A percentile compares a stretch with the other conserved stretches of the same genome.
phyloP scores from a whole-genome alignment of 2,797 vertebrate genomes.

The Macroramphosus scolopax region DNA sequence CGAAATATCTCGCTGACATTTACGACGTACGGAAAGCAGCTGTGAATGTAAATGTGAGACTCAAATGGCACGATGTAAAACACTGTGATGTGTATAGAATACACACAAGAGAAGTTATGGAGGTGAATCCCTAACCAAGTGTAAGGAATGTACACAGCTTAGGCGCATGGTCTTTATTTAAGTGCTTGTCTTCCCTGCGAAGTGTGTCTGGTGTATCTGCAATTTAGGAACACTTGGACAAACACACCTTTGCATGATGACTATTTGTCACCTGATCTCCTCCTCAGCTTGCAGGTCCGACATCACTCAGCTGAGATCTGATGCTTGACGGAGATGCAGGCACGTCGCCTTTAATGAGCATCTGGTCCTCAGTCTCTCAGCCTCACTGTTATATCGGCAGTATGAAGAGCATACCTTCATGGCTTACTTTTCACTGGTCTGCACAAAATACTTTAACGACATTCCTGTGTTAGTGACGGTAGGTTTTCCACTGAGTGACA shows the following conservation, averaged over 20 bases:
- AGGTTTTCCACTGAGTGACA: too few species aligned
- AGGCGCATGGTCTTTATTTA: too few species aligned
- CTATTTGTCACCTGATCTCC: constrained; percentile 39
- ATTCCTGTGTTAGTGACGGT: too few species aligned
- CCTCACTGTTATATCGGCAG: constrained; percentile 41
- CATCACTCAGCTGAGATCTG: constrained; percentile 40
- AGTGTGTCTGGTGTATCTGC: constrained; percentile 6
- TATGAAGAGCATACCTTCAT: too few species aligned
- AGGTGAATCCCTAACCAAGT: constrained; percentile 10
- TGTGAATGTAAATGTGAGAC: constrained; percentile 21
- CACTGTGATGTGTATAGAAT: constrained; percentile 11
- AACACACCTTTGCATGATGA: background rate
- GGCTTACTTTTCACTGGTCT: too few species aligned
- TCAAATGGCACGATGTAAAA: constrained; percentile 3
- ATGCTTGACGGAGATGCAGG: constrained; percentile 69
- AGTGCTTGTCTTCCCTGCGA: too few species aligned
- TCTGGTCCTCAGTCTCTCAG: constrained; percentile 55
- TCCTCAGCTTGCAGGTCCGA: constrained; percentile 49
- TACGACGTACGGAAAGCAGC: constrained; percentile 12
- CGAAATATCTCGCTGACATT: constrained; percentile 27
- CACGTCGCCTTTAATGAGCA: constrained; percentile 45
- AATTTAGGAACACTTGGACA: background rate
- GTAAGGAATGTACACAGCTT: constrained; percentile 21
- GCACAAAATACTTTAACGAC: too few species aligned
- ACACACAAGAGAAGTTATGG: constrained; percentile 14